Conservation (phyloP, 2,797 vertebrate species). For the Selene dorsalis region DNA sequence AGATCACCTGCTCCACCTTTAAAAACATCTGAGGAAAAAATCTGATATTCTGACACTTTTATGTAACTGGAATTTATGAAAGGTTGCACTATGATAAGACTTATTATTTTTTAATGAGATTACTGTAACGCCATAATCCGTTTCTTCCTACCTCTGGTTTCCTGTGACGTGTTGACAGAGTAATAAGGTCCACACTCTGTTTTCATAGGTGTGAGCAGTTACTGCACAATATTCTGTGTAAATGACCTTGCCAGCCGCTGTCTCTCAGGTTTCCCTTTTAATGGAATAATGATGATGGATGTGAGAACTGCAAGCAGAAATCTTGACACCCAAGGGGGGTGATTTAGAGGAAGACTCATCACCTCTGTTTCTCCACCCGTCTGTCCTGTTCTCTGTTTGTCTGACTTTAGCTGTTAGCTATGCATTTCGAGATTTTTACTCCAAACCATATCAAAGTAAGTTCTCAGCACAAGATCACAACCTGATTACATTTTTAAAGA, state of each 20-base stretch:
- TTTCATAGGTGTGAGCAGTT: conserved; percentile 76
- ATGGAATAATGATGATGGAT: conserved; percentile 68
- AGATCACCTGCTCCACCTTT: neutral
- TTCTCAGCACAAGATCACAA: no score
- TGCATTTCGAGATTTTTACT: no score
- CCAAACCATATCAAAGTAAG: no score
- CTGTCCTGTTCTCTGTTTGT: conserved; percentile 8
- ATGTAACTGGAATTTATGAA: conserved; percentile 3
- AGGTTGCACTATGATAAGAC: conserved; percentile 25
- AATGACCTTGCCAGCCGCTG: conserved; percentile 52
- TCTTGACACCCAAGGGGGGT: conserved; percentile 36
- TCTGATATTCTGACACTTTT: neutral
- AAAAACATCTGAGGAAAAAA: neutral
- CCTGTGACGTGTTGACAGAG: conserved; percentile 60
- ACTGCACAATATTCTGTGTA: conserved; percentile 36
- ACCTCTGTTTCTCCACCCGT: conserved; percentile 21
- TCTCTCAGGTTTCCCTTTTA: conserved; percentile 66
- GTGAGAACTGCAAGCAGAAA: conserved; percentile 40
- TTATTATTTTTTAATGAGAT: conserved; percentile 51
- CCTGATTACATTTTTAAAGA: no score
- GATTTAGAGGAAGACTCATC: conserved; percentile 25
- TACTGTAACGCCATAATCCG: conserved; percentile 57
- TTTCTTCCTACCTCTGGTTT: conserved; percentile 57
- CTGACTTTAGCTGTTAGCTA: neutral
- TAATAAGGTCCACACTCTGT: conserved; percentile 59